Evolutionary conservation across 2,797 vertebrate species (phyloP).

Genomic region (Acipenser ruthenus): DNA sequence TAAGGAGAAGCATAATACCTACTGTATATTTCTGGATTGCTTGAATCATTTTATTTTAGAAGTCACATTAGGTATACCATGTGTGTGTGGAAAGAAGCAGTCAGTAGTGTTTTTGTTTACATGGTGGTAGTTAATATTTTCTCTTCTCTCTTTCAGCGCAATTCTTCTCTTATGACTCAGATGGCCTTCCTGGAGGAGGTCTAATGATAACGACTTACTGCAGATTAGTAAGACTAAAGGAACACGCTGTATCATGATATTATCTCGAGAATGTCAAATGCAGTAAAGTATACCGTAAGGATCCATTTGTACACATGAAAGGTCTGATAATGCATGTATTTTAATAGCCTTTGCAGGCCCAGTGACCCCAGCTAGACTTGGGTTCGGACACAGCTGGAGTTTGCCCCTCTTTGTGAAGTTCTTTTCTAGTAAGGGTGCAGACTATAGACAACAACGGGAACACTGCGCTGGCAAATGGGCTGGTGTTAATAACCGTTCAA

Average conservation of each 20-base stretch:
- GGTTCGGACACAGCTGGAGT: not conserved
- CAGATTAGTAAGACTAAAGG: no score
- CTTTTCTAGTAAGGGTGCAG: no score
- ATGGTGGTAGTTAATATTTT: not conserved
- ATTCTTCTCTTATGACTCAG: constrained; percentile 70
- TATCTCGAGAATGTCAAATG: constrained; percentile 6
- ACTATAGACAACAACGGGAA: no score
- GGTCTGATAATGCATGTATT: constrained; percentile 8
- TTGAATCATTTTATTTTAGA: not conserved
- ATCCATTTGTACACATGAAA: constrained; percentile 10
- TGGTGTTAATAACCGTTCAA: no score
- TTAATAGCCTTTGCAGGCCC: not conserved
- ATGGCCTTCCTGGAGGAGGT: constrained; percentile 72
- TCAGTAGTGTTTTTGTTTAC: not conserved
- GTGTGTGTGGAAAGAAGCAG: not conserved
- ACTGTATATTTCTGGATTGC: not conserved
- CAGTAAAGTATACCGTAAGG: constrained; percentile 18
- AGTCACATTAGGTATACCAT: no score
- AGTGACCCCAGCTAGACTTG: not conserved
- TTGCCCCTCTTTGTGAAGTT: no score
- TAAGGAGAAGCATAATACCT: not conserved
- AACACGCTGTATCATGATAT: no score
- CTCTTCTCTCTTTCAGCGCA: constrained; percentile 50
- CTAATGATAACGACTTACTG: constrained; percentile 33
- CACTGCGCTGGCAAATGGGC: no score